Evolutionary conservation across 2,113 vertebrate genomes (phyloP).

Genomic region (Perca fluviatilis): DNA sequence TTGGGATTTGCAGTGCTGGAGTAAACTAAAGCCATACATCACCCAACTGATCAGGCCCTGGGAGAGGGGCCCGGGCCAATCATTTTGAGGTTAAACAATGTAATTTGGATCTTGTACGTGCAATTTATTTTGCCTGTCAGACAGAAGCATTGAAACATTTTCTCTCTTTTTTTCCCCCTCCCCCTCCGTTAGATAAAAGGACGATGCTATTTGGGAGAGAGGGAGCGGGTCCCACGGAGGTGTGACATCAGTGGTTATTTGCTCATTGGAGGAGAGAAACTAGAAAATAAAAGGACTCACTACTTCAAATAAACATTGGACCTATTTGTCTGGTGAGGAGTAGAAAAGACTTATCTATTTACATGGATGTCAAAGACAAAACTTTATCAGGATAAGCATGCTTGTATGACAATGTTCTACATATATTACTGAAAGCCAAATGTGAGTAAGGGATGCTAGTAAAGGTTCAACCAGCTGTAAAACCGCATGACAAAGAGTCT

Average conservation of each 20-base stretch:
- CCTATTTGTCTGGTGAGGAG: not conserved
- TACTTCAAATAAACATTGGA: conserved; percentile 20
- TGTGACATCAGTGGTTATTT: conserved; percentile 62
- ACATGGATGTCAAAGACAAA: not conserved
- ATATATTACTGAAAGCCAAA: not conserved
- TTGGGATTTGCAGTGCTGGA: conserved; percentile 81
- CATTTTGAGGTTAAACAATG: conserved; percentile 89
- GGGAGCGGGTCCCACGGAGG: conserved; percentile 52
- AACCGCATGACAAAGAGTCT: not conserved
- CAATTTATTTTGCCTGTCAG: conserved; percentile 87
- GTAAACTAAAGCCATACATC: conserved; percentile 87
- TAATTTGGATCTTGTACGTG: conserved; percentile 87
- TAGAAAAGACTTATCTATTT: not conserved
- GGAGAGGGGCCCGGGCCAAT: conserved; percentile 82
- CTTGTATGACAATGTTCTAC: not conserved
- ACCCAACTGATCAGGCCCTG: conserved; percentile 79
- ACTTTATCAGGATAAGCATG: not conserved
- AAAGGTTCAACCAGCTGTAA: not conserved
- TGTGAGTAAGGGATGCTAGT: not conserved
- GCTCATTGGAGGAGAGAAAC: conserved; percentile 34
- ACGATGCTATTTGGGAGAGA: conserved; percentile 69
- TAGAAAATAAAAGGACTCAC: conserved; percentile 41
- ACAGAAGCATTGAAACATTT: conserved; percentile 77
- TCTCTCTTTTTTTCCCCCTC: conserved; percentile 54
- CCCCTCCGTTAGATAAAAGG: conserved; percentile 65